Conservation (phyloP, 1,140 invertebrate genomes). For the Hyposmocoma kahamanoa region DNA sequence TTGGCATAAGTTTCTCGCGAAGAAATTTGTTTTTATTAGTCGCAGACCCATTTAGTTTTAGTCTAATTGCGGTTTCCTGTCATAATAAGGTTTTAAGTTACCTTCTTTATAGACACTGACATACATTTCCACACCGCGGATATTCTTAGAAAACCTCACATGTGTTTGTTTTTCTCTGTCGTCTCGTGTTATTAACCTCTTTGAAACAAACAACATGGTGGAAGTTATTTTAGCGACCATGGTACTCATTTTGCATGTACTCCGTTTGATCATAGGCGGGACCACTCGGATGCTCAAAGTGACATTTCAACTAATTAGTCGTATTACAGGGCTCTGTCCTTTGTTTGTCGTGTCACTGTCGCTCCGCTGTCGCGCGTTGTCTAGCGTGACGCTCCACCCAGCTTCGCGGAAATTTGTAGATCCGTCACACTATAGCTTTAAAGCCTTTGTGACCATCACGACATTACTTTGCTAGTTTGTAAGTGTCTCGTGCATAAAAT, state of each 20-base stretch:
- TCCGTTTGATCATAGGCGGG: constrained; percentile 56
- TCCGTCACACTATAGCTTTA: neutral
- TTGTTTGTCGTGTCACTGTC: constrained; percentile 11
- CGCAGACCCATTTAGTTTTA: constrained; percentile 2
- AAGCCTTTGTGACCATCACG: neutral
- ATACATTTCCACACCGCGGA: constrained; percentile 34
- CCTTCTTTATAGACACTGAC: constrained; percentile 44
- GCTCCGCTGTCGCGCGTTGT: constrained; percentile 16
- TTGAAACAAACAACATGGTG: constrained; percentile 23
- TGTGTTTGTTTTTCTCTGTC: constrained; percentile 22
- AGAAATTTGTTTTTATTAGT: constrained; percentile 24
- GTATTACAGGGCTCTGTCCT: constrained; percentile 34
- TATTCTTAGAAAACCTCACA: constrained; percentile 45
- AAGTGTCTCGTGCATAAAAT: neutral
- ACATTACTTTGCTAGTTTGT: neutral
- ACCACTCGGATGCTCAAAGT: constrained; percentile 34
- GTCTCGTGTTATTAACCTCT: constrained; percentile 51
- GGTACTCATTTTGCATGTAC: constrained; percentile 44
- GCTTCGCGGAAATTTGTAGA: constrained; percentile 3
- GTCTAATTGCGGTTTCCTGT: constrained; percentile 38
- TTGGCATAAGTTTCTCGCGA: no score
- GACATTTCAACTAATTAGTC: constrained; percentile 57
- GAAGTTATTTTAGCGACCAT: constrained; percentile 47
- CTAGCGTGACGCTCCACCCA: constrained; percentile 2
- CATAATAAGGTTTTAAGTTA: constrained; percentile 33